Percentiles rank a stretch among this genome's conserved stretches.
Evolutionary conservation across 2,888 invertebrate genomes (phyloP).

Genomic region (Ochropacha duplaris): DNA sequence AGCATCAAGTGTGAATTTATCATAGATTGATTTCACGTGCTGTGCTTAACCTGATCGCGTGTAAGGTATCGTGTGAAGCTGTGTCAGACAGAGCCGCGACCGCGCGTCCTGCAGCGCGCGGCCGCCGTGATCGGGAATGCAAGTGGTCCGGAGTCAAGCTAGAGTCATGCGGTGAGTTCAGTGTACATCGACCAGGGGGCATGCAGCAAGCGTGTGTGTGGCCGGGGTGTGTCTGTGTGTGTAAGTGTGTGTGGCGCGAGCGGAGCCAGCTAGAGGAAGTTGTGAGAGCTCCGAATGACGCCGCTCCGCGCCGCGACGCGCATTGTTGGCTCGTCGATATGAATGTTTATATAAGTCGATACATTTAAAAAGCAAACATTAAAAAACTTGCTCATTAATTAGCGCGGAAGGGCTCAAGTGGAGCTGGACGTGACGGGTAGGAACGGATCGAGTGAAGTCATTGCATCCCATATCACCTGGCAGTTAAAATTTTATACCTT

Average conservation of each 20-base stretch:
- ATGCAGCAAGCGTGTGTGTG: slow-evolving; percentile 74
- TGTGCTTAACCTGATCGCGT: slow-evolving; percentile 77
- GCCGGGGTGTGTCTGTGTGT: slow-evolving; percentile 54
- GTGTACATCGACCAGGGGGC: slow-evolving; percentile 68
- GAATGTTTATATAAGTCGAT: slow-evolving; percentile 20
- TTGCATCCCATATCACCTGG: slow-evolving; percentile 83
- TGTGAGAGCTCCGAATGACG: slow-evolving; percentile 58
- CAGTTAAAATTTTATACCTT: slow-evolving; percentile 82
- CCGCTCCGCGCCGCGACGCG: slow-evolving; percentile 54
- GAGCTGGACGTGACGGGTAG: slow-evolving; percentile 67
- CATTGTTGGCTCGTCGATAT: slow-evolving; percentile 20
- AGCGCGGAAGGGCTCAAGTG: slow-evolving; percentile 65
- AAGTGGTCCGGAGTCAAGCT: slow-evolving; percentile 74
- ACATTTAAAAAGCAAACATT: slow-evolving; percentile 12
- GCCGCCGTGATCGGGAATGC: slow-evolving; percentile 82
- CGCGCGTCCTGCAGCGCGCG: slow-evolving; percentile 51
- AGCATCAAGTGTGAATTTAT: slow-evolving; percentile 62
- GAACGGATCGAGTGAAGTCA: slow-evolving; percentile 70
- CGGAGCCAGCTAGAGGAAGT: slow-evolving; percentile 78
- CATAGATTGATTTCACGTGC: slow-evolving; percentile 56
- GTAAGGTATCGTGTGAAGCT: slow-evolving; percentile 78
- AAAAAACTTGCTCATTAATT: not conserved
- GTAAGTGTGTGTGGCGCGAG: slow-evolving; percentile 75
- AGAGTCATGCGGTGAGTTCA: slow-evolving; percentile 74
- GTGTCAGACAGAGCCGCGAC: slow-evolving; percentile 60